Percentiles rank a stretch among this genome's conserved stretches.
Conservation (phyloP, 2,888 invertebrate genomes). For the Lampropteryx suffumata region DNA sequence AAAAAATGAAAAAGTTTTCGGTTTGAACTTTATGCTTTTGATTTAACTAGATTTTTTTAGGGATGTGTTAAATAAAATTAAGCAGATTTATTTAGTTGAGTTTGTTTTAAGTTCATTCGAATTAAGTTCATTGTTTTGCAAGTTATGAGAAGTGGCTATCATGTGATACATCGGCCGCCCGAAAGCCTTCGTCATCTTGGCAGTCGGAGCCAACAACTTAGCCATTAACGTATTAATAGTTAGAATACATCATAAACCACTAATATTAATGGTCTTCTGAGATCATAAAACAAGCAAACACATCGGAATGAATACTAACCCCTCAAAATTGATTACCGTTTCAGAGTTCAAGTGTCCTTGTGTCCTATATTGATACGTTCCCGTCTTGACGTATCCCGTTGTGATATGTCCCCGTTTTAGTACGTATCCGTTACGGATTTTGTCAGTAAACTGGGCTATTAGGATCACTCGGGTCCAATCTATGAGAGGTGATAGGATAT, state of each 20-base stretch:
- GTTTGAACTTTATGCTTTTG: too few species aligned
- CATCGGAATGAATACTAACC: not conserved
- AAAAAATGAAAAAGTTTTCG: constrained; percentile 4
- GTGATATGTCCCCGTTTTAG: not conserved
- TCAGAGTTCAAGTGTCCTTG: constrained; percentile 1
- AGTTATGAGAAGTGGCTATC: too few species aligned
- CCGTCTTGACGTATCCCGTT: not conserved
- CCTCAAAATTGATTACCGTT: constrained; percentile 9
- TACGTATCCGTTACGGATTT: not conserved
- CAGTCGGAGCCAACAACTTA: not conserved
- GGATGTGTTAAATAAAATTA: too few species aligned
- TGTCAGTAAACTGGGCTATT: constrained; percentile 2
- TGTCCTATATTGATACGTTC: not conserved
- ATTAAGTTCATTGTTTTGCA: too few species aligned
- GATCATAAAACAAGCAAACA: not conserved
- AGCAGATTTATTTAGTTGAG: too few species aligned
- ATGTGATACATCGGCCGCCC: too few species aligned
- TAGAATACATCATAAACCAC: too few species aligned
- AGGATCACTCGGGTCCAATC: constrained; percentile 4
- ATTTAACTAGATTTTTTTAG: too few species aligned
- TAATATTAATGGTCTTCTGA: not conserved
- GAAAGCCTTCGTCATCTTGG: too few species aligned
- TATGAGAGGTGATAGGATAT: not conserved
- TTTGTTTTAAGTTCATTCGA: too few species aligned
- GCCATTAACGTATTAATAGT: not conserved